Base-by-base conservation (phyloP, 2,888 invertebrate genomes). In the Micoletzkya japonica region DNA sequence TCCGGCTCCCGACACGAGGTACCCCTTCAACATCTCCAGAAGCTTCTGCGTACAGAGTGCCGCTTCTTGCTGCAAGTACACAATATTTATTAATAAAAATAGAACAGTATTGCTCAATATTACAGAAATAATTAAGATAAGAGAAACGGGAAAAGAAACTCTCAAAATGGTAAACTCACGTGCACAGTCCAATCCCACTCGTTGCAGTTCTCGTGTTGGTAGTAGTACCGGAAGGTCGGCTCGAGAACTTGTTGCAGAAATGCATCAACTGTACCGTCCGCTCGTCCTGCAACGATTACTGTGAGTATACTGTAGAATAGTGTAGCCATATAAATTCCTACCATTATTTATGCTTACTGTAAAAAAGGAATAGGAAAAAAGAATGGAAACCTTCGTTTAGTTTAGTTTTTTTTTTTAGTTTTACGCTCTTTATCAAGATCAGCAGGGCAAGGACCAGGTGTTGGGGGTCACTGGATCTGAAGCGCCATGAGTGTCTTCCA, bases 231-330 rank as follows among this genome's bases (percentile, higher is more conserved):
- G 49, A 58, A 58, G 30, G 58, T 30, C n/a, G 57, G 57, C 30
- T 4, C 3, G 20, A 68, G 1, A n/a, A 17, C 37, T 4, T 58
- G 32, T 2, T 10, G 2, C 17, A 57, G 2, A 32, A 68, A 58
- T 4, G 17, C 2, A 17, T 68, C 68, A 6, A 68, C 44, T 2
- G 68, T 58, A 14, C 68, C 68, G 26, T 68, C 68, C 0, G 68
- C 58, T 17, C 57, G 68, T 44, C 58, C 68, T 68, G 37, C 28
- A 24, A 39, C 28, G 56, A 44, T 44, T 44, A 44, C 44, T 10
- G 44, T 44, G 20, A 20, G 44, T 44, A 44, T 10, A 20, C 14
- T 44, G n/a, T n/a, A n/a, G n/a, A n/a, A n/a, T n/a, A n/a, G n/a
- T n/a, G n/a, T n/a, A n/a, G n/a, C n/a, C n/a, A n/a, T n/a, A n/a